Base-by-base conservation (phyloP, 2,888 invertebrate genomes). In the Melanophora roralis region DNA sequence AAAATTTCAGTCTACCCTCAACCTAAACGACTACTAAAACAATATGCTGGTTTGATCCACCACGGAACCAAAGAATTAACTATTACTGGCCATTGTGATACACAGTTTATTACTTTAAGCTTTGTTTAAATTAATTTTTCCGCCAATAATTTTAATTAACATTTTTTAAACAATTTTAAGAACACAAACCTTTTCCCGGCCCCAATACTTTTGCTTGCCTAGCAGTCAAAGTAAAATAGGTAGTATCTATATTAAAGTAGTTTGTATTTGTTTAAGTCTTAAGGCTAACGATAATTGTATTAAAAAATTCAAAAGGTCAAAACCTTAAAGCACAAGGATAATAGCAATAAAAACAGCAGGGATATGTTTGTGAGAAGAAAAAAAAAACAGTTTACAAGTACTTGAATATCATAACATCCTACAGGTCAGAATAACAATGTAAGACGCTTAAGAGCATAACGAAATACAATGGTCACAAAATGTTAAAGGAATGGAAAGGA, bases 241-340 rank as follows among this genome's bases (percentile, higher is more conserved):
- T 36, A 38, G 34, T 14, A 45, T 34, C 49, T 32, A 38, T 47
- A 27, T 21, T 19, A 74, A 59, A 51, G 62, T 76, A 55, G 55
- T 75, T 47, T 47, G 53, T 40, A 64, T 71, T 76, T 76, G 51
- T 60, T 74, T 59, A 40, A 57, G 65, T 65, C 69, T 78, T 77
- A 83, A 75, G 74, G 78, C 78, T 82, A 82, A 82, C 83, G 81
- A 81, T 83, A 83, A 84, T 83, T 82, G 84, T 78, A 82, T 82
- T 83, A 82, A 84, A 83, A 84, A 83, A 83, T 82, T 71, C 79
- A 83, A 82, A 75, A 83, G 80, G 82, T 82, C 82, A 78, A 75
- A 55, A 69, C 36, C 73, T 76, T 64, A 57, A 65, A 67, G 45
- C 76, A 59, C 57, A 57, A 59, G 62, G 57, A 73, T 73, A 67